phyloP scores from a whole-genome alignment of 1,140 invertebrate species.

The Ectropis grisescens region DNA sequence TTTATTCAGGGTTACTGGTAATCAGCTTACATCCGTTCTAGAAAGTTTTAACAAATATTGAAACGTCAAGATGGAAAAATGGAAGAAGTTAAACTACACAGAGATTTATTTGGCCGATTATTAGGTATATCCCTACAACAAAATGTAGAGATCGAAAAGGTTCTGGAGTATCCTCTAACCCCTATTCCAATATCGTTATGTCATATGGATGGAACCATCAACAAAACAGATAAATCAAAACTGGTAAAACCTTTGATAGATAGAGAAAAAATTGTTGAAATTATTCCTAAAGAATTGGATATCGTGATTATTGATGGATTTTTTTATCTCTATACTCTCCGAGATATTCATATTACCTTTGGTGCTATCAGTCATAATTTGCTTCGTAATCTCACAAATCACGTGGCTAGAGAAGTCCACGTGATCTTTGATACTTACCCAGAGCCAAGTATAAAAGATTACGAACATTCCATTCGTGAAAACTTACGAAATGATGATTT shows the following conservation, averaged over 20 bases:
- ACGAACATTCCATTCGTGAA: constrained; percentile 10
- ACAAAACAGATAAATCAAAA: constrained; percentile 16
- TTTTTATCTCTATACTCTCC: constrained; percentile 15
- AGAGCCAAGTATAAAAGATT: constrained; percentile 18
- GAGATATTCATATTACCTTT: constrained; percentile 12
- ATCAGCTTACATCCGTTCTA: constrained; percentile 3
- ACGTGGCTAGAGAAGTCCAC: constrained; percentile 10
- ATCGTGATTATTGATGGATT: constrained; percentile 16
- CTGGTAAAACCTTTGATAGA: constrained; percentile 9
- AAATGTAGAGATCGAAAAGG: constrained; percentile 13
- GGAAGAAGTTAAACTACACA: constrained; percentile 13
- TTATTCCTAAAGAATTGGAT: constrained; percentile 5
- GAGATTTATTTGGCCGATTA: constrained; percentile 21
- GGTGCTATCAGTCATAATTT: constrained; percentile 3
- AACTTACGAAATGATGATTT: no score
- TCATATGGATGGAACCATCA: constrained; percentile 17
- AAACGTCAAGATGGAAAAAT: constrained; percentile 11
- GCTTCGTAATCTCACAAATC: constrained; percentile 3
- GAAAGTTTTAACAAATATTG: constrained; percentile 5
- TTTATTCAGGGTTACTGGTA: no score
- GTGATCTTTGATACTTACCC: constrained; percentile 23
- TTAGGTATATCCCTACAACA: constrained; percentile 11
- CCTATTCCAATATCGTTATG: constrained; percentile 12
- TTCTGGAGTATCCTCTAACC: constrained; percentile 12
- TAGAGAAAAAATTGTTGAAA: constrained; percentile 1